These are phyloP conservation scores for Stenopsyche tienmushanensis DNA, from an alignment of 1,140 invertebrate species.

Conservation along the genomic window DNA sequence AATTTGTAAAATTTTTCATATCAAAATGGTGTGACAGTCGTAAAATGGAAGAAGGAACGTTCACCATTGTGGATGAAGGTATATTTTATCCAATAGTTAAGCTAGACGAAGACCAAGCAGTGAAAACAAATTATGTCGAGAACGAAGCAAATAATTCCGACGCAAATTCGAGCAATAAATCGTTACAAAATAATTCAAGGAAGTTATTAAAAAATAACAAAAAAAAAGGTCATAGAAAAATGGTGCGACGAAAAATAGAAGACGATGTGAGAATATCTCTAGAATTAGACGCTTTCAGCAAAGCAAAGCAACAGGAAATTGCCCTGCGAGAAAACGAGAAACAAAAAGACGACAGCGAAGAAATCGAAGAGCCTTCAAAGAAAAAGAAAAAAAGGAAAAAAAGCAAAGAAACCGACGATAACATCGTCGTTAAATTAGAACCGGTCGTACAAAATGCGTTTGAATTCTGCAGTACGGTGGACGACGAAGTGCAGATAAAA, in stretches of 20 bases:
- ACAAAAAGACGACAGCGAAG: neutral
- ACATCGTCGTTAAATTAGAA: slow-evolving; percentile 1
- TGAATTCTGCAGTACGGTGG: slow-evolving; percentile 18
- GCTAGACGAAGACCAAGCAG: slow-evolving; percentile 15
- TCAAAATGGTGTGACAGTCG: no score
- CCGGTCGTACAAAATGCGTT: slow-evolving; percentile 8
- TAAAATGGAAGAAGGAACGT: slow-evolving; percentile 8
- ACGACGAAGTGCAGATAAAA: slow-evolving; percentile 12
- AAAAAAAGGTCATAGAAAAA: slow-evolving; percentile 14
- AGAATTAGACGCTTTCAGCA: neutral
- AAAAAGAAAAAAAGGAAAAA: slow-evolving; percentile 6
- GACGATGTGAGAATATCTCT: neutral
- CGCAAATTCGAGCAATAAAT: neutral
- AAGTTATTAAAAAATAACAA: neutral
- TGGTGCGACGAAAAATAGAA: slow-evolving; percentile 17
- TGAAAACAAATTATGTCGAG: neutral
- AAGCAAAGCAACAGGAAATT: neutral
- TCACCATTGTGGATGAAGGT: slow-evolving; percentile 18
- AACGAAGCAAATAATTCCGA: neutral
- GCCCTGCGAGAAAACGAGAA: neutral
- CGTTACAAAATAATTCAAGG: neutral
- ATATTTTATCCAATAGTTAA: slow-evolving; percentile 33
- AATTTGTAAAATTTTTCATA: no score
- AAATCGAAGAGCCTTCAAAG: no score
- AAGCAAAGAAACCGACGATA: neutral